phyloP scores from a whole-genome alignment of 2,113 vertebrate species.

The Notechis scutatus region DNA sequence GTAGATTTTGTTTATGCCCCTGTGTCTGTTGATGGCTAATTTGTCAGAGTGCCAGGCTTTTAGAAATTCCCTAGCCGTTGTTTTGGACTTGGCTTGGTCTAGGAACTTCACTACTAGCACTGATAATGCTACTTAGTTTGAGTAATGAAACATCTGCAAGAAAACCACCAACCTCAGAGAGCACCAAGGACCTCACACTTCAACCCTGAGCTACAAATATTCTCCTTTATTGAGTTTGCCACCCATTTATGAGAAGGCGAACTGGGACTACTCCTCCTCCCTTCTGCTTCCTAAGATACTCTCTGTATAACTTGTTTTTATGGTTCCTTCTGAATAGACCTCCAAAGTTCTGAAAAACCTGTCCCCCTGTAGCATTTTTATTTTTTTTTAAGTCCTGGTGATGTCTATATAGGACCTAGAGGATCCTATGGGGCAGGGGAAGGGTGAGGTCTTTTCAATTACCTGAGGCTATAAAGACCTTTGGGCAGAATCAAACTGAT shows the following conservation, averaged over 20 bases:
- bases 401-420: neutral
- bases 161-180: no score
- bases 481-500: neutral
- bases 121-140: neutral
- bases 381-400: neutral
- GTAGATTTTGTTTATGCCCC: neutral
- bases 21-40: neutral
- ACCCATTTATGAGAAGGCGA: neutral
- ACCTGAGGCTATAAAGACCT: neutral
- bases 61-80: neutral
- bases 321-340: neutral
- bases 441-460: neutral
- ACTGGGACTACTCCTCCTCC: neutral
- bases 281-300: neutral
- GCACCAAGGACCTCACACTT: neutral
- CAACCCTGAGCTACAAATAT: neutral
- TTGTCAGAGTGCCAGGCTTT: neutral
- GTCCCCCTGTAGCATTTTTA: neutral
- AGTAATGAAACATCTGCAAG: neutral
- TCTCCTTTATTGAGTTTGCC: neutral
- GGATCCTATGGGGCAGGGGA: neutral
- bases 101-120: neutral
- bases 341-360: neutral
- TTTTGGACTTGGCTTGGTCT: neutral
- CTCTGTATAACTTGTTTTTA: neutral